These are phyloP conservation scores for Melanotaenia pygmaea DNA, from an alignment of 2,797 vertebrate species.

Conservation along the genomic window DNA sequence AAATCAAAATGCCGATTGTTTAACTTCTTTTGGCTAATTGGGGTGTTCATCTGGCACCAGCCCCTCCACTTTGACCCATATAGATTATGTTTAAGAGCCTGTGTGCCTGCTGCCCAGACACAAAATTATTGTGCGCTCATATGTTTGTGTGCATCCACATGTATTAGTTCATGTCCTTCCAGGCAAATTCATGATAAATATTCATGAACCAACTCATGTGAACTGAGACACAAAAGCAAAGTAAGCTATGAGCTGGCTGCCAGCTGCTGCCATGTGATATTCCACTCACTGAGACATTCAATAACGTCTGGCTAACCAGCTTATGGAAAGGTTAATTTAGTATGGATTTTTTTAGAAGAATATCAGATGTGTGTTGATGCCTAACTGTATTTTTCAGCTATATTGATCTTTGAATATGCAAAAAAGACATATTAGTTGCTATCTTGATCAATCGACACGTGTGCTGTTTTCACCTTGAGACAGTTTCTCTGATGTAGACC, in stretches of 20 bases:
- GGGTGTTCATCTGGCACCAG: slow-evolving; percentile 16
- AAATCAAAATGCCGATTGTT: not conserved
- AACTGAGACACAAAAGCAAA: slow-evolving; percentile 63
- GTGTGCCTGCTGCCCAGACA: slow-evolving; percentile 33
- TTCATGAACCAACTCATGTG: slow-evolving; percentile 66
- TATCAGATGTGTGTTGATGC: not conserved
- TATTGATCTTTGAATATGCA: not conserved
- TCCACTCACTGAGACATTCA: slow-evolving; percentile 25
- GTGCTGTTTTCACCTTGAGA: slow-evolving; percentile 28
- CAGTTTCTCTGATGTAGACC: slow-evolving; percentile 26
- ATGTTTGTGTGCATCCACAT: slow-evolving; percentile 6
- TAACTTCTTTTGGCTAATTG: slow-evolving; percentile 6
- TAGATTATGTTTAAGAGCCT: slow-evolving; percentile 42
- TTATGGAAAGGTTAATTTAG: slow-evolving; percentile 6
- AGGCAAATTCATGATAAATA: slow-evolving; percentile 58
- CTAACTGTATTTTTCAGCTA: not conserved
- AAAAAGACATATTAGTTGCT: not conserved
- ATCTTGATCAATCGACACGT: not conserved
- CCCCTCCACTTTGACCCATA: slow-evolving; percentile 40
- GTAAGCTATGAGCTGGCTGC: slow-evolving; percentile 63
- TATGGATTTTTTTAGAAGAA: not conserved
- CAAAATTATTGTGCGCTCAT: slow-evolving; percentile 18
- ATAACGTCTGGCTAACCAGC: slow-evolving; percentile 30
- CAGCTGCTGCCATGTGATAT: slow-evolving; percentile 56
- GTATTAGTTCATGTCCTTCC: slow-evolving; percentile 1